phyloP scores from a whole-genome alignment of 2,888 invertebrate species.

The Plebejus anna region DNA sequence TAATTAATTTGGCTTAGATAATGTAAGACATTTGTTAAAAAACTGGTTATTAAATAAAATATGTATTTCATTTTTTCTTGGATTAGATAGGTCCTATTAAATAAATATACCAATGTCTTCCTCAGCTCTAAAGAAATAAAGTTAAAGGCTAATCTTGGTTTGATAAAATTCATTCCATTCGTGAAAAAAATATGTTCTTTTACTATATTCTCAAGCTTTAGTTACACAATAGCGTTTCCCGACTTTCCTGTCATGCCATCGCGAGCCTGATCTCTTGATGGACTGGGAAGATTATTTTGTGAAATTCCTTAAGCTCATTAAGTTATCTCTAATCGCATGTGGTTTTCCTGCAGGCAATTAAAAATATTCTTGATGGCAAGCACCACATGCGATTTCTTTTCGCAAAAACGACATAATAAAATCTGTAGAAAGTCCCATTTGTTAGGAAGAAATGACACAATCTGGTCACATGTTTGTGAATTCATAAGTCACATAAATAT shows the following conservation, averaged over 20 bases:
- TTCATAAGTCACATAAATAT: not conserved
- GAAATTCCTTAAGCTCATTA: constrained; percentile 15
- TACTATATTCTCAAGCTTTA: constrained; percentile 31
- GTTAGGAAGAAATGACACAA: not conserved
- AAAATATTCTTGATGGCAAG: constrained; percentile 1
- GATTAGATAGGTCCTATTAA: no score
- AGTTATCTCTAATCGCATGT: constrained; percentile 1
- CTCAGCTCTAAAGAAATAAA: no score
- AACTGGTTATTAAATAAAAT: no score
- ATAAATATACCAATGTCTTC: no score
- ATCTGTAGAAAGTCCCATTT: constrained; percentile 6
- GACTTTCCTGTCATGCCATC: constrained; percentile 15
- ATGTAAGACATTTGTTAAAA: no score
- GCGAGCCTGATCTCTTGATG: constrained; percentile 18
- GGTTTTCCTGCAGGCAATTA: constrained; percentile 7
- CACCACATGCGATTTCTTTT: not conserved
- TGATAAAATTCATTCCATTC: not conserved
- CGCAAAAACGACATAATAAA: not conserved
- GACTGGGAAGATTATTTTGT: constrained; percentile 13
- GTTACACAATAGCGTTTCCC: constrained; percentile 23
- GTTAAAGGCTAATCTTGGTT: not conserved
- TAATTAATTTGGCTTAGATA: not conserved
- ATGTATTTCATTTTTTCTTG: no score
- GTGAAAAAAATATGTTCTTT: constrained; percentile 18
- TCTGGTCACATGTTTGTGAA: not conserved